A percentile compares a stretch with the other conserved stretches of the same genome.
Evolutionary conservation across 2,113 vertebrate species (phyloP).

Genomic region (Terrapene triunguis): DNA sequence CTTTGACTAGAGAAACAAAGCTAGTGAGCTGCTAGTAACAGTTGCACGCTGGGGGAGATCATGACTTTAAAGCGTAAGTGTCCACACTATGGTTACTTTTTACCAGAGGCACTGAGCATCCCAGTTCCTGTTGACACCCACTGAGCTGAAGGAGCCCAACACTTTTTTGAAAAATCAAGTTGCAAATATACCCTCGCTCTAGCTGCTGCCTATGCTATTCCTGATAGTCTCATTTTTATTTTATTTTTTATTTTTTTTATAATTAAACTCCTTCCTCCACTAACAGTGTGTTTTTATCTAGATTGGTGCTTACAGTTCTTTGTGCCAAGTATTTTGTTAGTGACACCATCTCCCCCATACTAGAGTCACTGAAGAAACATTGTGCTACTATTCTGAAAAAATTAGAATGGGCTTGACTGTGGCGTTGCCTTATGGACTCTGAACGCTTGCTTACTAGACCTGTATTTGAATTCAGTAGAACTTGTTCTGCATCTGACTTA

Average conservation of each 20-base stretch:
- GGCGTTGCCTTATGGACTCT: neutral
- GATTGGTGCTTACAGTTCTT: neutral
- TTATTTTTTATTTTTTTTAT: neutral
- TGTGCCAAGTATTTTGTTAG: neutral
- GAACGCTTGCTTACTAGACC: neutral
- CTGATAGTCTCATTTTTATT: neutral
- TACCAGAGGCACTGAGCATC: neutral
- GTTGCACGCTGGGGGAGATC: fast-evolving
- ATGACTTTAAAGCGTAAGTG: fast-evolving
- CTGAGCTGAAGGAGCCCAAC: neutral
- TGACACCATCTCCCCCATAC: neutral
- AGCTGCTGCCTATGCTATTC: neutral
- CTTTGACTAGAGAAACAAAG: neutral
- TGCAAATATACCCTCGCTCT: neutral
- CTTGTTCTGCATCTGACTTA: neutral
- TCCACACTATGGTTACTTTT: neutral
- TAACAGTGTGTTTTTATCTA: neutral
- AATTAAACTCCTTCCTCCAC: neutral
- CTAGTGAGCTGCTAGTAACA: neutral
- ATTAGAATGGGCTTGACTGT: neutral
- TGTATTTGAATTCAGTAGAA: neutral
- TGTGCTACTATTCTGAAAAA: neutral
- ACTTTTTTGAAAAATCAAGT: neutral
- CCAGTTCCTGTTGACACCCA: neutral
- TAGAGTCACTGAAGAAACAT: neutral